Percentiles rank a stretch among this genome's conserved stretches.
Conservation (phyloP, 2,888 invertebrate species). For the Acrobasis repandana region DNA sequence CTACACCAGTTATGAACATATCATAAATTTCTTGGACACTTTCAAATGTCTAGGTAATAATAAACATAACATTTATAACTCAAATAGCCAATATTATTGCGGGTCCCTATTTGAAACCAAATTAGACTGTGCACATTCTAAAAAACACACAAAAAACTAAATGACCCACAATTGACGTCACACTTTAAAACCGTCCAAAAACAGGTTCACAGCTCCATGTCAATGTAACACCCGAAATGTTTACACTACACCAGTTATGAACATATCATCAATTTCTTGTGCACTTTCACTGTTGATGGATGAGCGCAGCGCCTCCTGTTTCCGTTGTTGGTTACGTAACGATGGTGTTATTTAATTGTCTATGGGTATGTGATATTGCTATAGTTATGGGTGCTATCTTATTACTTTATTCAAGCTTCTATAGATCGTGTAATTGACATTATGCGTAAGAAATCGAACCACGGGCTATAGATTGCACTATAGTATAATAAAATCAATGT, state of each 20-base stretch:
- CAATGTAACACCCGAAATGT: conserved; percentile 4
- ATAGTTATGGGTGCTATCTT: neutral
- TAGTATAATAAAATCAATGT: too few relatives aligned
- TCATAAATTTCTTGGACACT: conserved; percentile 12
- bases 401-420: neutral
- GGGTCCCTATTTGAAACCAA: too few relatives aligned
- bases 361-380: neutral
- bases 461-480: too few relatives aligned
- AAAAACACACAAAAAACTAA: neutral
- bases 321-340: conserved; percentile 12
- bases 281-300: conserved; percentile 16
- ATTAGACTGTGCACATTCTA: too few relatives aligned
- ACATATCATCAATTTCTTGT: conserved; percentile 2
- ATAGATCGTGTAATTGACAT: too few relatives aligned
- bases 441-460: too few relatives aligned
- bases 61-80: too few relatives aligned
- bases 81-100: too few relatives aligned
- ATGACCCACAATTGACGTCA: neutral
- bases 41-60: too few relatives aligned
- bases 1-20: neutral
- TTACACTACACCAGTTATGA: neutral
- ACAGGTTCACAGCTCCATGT: neutral
- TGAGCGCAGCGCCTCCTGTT: neutral
- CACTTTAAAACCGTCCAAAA: neutral
- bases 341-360: conserved; percentile 10